Evolutionary conservation across 2,888 invertebrate species (phyloP).

Genomic region (Nomada lathburiana): DNA sequence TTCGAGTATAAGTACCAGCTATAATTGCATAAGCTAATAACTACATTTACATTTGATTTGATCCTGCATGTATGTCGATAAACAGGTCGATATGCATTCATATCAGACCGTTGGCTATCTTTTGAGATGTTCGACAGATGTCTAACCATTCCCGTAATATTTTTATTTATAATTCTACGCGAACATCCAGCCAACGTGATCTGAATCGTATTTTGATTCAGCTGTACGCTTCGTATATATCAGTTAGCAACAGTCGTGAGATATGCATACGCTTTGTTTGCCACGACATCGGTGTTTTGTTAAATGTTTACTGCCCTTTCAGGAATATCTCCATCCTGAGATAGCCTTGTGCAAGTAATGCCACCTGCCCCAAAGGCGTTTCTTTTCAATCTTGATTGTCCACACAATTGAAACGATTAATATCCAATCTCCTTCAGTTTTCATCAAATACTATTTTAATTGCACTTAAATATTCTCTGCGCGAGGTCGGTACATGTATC

Average conservation of each 20-base stretch:
- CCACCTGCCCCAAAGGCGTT: no score
- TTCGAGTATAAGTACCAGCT: no score
- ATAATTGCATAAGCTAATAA: no score
- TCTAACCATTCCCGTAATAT: neutral
- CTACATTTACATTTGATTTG: no score
- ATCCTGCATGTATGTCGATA: no score
- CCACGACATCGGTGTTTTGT: conserved; percentile 2
- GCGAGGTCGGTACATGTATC: no score
- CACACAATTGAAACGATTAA: no score
- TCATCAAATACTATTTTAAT: no score
- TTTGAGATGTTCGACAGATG: neutral
- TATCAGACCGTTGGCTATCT: neutral
- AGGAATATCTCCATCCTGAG: neutral
- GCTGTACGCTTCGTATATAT: neutral
- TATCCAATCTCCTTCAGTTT: no score
- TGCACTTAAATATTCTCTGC: no score
- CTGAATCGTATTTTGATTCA: neutral
- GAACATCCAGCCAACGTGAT: neutral
- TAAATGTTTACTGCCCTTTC: neutral
- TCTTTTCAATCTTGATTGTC: no score
- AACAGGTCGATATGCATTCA: no score
- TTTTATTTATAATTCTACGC: neutral
- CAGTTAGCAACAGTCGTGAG: conserved; percentile 2
- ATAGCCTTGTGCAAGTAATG: neutral
- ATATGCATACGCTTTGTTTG: conserved; percentile 12